Percentiles rank a stretch among this genome's conserved stretches.
Evolutionary conservation across 1,140 invertebrate genomes (phyloP).

Genomic region (Microplitis demolitor): DNA sequence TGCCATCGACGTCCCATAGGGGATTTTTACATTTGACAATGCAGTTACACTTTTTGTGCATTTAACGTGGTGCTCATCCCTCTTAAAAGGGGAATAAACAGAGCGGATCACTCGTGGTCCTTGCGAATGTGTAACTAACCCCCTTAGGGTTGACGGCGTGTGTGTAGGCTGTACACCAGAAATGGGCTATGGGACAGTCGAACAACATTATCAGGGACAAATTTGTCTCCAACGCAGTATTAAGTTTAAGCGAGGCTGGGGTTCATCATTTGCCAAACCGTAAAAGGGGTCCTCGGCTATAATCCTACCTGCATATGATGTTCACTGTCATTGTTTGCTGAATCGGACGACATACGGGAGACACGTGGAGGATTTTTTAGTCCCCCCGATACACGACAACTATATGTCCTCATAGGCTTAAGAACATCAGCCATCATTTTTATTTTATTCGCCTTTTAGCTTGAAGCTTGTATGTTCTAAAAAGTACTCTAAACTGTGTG

Average conservation of each 20-base stretch:
- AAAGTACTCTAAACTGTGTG: background rate
- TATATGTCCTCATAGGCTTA: background rate
- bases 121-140: constrained; percentile 29
- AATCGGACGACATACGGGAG: constrained; percentile 43
- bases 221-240: constrained; percentile 37
- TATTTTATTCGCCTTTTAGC: background rate
- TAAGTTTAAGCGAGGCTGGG: background rate
- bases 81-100: background rate
- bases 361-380: constrained; percentile 17
- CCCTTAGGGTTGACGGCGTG: constrained; percentile 13
- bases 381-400: background rate
- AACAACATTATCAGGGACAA: constrained; percentile 37
- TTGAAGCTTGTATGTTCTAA: background rate
- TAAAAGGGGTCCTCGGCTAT: constrained; percentile 52
- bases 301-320: constrained; percentile 63
- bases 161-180: background rate
- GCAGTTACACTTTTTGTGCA: constrained; percentile 60
- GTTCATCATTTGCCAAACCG: constrained; percentile 37
- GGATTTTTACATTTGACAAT: constrained; percentile 59
- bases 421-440: background rate
- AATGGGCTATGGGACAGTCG: constrained; percentile 19
- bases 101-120: constrained; percentile 13
- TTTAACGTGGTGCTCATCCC: constrained; percentile 52
- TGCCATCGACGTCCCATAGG: constrained; percentile 61
- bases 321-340: constrained; percentile 50